Evolutionary conservation across 2,888 invertebrate species (phyloP).

Genomic region (Thecophora atra): DNA sequence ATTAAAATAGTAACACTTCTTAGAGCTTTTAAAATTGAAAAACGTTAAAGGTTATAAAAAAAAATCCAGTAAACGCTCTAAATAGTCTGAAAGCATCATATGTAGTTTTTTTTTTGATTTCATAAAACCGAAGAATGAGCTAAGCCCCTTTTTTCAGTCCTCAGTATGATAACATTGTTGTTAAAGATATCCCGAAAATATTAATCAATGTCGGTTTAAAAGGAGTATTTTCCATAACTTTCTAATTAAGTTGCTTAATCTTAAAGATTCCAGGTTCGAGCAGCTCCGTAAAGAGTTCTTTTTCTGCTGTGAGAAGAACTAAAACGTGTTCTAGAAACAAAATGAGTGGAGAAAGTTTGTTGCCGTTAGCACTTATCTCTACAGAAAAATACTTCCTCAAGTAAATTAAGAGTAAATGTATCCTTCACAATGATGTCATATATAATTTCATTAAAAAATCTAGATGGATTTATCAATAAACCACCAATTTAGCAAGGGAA

Average conservation of each 20-base stretch:
- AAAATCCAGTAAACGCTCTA: no score
- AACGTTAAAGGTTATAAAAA: not conserved
- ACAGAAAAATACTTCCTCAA: slow-evolving; percentile 4
- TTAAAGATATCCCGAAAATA: no score
- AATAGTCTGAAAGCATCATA: no score
- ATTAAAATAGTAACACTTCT: not conserved
- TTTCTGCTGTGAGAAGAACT: slow-evolving; percentile 1
- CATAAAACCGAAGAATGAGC: no score
- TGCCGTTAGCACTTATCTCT: not conserved
- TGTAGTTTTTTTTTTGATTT: no score
- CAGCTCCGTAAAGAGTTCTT: slow-evolving; percentile 1
- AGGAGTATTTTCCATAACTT: not conserved
- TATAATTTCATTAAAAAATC: slow-evolving; percentile 4
- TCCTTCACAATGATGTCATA: slow-evolving; percentile 3
- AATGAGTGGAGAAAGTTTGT: not conserved
- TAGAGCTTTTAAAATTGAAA: not conserved
- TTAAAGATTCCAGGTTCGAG: not conserved
- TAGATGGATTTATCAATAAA: not conserved
- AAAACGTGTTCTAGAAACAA: not conserved
- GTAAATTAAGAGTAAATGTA: not conserved
- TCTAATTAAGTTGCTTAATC: not conserved
- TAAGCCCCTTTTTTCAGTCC: no score
- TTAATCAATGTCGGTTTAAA: not conserved
- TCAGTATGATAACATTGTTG: no score
- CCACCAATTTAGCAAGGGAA: no score